Base-by-base conservation (phyloP, 1,140 invertebrate species). In the Drosophila burlai region DNA sequence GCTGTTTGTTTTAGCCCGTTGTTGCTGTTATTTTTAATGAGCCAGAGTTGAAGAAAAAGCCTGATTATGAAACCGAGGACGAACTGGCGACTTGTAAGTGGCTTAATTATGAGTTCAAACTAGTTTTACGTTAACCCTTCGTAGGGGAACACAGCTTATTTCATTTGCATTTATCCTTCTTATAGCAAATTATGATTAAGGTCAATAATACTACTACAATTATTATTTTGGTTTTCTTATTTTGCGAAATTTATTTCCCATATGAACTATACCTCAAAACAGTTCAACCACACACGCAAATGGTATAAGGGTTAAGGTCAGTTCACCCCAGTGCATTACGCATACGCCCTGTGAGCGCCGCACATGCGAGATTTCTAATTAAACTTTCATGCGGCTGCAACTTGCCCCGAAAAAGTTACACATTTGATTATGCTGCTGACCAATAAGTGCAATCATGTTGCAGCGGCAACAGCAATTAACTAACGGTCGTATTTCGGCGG, bases 361-460 rank as follows among this genome's bases (percentile, higher is more conserved):
- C 69, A 58, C 69, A 73, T 60, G 52, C 54, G 62, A 77, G 75
- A 76, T 82, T 82, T 90, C 79, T 82, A 82, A 84, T 84, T 84
- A 81, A 89, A 89, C 78, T 89, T 89, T 79, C 60, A 76, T 83
- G 77, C 50, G 76, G 75, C 77, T 73, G 60, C 42, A 67, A 43
- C 40, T 60, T 59, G 42, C 40, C 43, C 34, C 61, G 43, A 46
- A 89, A 87, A 82, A 90, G 86, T 90, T 90, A 66, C 71, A 81
- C 85, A 81, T 89, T 89, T 89, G 84, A 89, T 89, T 89, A 89
- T 90, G 77, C 81, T 64, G 69, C 78, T 76, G 76, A 81, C 85
- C 85, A 89, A 89, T 89, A 84, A 81, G 80, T 82, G 84, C 80
- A 87, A 83, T 89, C 73, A 80, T 77, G 76, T 55, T 71, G 49